These are phyloP conservation scores for Hoplostethus atlanticus DNA, from an alignment of 2,797 vertebrate species.

Conservation along the genomic window DNA sequence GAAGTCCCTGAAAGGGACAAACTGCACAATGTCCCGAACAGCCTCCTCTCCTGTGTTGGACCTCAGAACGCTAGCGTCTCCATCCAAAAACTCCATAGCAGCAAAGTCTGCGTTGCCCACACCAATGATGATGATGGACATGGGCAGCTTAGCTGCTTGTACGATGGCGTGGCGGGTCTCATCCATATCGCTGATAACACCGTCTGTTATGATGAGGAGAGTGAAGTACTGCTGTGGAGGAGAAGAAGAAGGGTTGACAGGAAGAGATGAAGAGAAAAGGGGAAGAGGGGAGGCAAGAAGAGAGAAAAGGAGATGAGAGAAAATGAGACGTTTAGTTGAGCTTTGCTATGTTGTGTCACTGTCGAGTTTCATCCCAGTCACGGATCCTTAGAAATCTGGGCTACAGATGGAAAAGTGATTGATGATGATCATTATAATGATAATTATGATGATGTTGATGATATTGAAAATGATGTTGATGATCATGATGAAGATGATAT, in stretches of 20 bases:
- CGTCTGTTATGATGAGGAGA: constrained; percentile 97
- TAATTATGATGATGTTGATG: constrained; percentile 3
- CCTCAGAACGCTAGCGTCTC: constrained; percentile 91
- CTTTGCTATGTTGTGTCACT: background rate
- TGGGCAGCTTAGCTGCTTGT: constrained; percentile 95
- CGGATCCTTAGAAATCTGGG: background rate
- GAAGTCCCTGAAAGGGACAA: constrained; percentile 98
- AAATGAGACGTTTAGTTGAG: background rate
- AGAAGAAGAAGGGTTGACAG: background rate
- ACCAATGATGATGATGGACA: constrained; percentile 99
- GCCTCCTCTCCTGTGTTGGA: constrained; percentile 96
- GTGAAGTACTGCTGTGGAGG: constrained; percentile 95
- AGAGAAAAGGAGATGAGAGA: background rate
- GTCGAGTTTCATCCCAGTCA: background rate
- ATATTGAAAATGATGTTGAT: no score
- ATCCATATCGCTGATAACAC: constrained; percentile 99
- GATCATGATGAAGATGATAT: no score
- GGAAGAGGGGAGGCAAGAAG: background rate
- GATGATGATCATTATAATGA: constrained; percentile 7
- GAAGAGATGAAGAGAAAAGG: background rate
- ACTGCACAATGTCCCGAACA: constrained; percentile 95
- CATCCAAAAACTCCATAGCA: constrained; percentile 98
- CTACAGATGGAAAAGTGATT: background rate
- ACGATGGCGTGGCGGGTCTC: constrained; percentile 95
- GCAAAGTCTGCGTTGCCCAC: constrained; percentile 97